Base-by-base conservation (phyloP, 2,888 invertebrate genomes). In the Gandaritis pyraliata region DNA sequence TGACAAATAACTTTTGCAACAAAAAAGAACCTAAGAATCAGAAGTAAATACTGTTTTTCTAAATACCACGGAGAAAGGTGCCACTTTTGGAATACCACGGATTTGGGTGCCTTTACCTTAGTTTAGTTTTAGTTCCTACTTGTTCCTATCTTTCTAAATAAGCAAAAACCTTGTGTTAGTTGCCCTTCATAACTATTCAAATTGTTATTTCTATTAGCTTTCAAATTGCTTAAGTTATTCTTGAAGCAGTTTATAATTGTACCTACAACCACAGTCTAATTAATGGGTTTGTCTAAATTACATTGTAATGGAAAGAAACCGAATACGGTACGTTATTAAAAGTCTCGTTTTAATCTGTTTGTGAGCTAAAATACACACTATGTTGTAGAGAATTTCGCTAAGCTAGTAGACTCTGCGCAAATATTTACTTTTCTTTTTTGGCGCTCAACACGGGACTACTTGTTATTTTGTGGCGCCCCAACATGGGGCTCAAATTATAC, bases 401-500 rank as follows among this genome's bases (percentile, higher is more conserved):
- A 51, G 38, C 47, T 39, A 45, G 54, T 51, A 38, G 45, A 39
- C 60, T 29, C 0, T 15, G 36, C 3, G 41, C 16, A 33, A 52
- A 61, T 56, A 56, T 61, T 56, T 39, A 36, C 39, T 49, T 47
- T 52, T 15, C 53, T 58, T 63, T 60, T 56, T 64, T 66, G 65
- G 64, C 59, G 64, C 56, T 59, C 65, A 59, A 59, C 62, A 30
- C 47, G 55, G 55, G 58, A 4, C 48, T n/a, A 18, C 30, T 38
- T 54, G 46, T 16, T 29, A 33, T 12, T 45, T 53, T 45, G n/a
- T 53, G 53, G 52, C 30, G 29, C 30, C 30, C 23, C 8, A 45
- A 45, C 45, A 18, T 23, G 48, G 8, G 36, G 36, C 18, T 49
- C n/a, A 10, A 36, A 36, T 48, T 33, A 29, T 48, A 46, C 12